Conservation (phyloP, 23 tunicate genomes). For the Styela plicata region DNA sequence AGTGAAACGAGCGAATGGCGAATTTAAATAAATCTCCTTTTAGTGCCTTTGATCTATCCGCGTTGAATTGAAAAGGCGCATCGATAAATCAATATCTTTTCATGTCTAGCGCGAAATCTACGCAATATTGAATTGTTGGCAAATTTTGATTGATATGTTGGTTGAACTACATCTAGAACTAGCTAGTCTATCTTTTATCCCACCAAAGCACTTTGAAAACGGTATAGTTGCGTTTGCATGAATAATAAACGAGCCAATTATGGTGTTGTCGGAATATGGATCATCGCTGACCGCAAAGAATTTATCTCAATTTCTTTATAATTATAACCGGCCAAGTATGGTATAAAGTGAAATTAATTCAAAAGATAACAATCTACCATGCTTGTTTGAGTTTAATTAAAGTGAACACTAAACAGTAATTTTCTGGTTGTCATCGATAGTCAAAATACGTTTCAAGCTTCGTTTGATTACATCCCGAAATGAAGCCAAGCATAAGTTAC, state of each 20-base stretch:
- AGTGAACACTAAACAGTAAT: too few relatives aligned
- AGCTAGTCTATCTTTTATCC: too few relatives aligned
- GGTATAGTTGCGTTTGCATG: neutral
- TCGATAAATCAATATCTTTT: neutral
- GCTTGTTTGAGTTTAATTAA: too few relatives aligned
- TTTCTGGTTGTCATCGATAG: too few relatives aligned
- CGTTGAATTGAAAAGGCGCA: neutral
- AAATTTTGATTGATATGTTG: neutral
- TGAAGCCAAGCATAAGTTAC: too few relatives aligned
- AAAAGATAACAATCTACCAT: too few relatives aligned
- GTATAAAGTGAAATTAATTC: too few relatives aligned
- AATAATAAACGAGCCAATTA: neutral
- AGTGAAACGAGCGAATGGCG: neutral
- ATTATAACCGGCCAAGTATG: neutral
- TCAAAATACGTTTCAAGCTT: too few relatives aligned
- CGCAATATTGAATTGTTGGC: neutral
- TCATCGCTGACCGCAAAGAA: neutral
- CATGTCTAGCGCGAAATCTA: neutral
- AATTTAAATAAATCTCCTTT: constrained; percentile 14
- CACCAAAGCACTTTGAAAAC: too few relatives aligned
- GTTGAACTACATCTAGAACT: neutral
- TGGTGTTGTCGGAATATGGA: neutral
- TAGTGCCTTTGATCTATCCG: neutral
- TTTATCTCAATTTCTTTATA: neutral
- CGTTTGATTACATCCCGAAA: too few relatives aligned